phyloP scores from a whole-genome alignment of 2,113 vertebrate genomes.

The Notarius quadriscutis region DNA sequence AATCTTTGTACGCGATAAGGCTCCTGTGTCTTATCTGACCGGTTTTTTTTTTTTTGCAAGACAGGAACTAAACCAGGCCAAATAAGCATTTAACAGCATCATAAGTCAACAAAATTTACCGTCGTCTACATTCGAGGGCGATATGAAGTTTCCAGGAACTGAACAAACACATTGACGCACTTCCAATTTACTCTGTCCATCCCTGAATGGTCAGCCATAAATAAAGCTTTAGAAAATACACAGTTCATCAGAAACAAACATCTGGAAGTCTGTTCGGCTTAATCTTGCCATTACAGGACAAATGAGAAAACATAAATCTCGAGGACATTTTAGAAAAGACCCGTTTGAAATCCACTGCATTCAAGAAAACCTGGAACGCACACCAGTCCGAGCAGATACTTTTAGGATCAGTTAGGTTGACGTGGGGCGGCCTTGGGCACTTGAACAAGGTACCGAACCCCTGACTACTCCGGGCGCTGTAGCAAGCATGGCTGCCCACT shows the following conservation, averaged over 20 bases:
- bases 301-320: not conserved
- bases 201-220: not conserved
- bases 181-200: not conserved
- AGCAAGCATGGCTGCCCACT: too few relatives aligned
- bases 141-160: not conserved
- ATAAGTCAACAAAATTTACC: not conserved
- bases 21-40: not conserved
- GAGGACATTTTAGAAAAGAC: not conserved
- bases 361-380: not conserved
- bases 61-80: not conserved
- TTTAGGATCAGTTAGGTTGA: too few relatives aligned
- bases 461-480: too few relatives aligned
- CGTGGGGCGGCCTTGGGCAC: too few relatives aligned
- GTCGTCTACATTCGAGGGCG: not conserved
- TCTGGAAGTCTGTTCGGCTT: not conserved
- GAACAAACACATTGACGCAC: not conserved
- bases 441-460: too few relatives aligned
- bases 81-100: not conserved
- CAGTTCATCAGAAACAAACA: not conserved
- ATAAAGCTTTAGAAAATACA: not conserved
- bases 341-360: not conserved
- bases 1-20: not conserved
- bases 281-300: not conserved
- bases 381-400: not conserved
- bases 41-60: not conserved